Conservation (phyloP, 2,113 vertebrate genomes). For the Anoplopoma fimbria region DNA sequence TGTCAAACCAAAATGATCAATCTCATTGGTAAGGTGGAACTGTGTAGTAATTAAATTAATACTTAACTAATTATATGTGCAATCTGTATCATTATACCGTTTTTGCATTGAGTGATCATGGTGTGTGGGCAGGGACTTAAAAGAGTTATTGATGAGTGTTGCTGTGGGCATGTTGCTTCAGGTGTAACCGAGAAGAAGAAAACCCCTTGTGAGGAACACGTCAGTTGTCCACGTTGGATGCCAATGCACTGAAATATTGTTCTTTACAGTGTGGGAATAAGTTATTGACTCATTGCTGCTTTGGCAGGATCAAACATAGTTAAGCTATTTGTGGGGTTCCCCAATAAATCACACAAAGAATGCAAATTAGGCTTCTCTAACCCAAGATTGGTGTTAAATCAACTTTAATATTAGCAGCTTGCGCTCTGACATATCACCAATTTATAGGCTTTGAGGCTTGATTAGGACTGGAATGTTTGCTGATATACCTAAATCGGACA, state of each 20-base stretch:
- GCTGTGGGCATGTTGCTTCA: too few relatives aligned
- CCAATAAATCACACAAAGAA: conserved; percentile 33
- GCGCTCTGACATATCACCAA: conserved; percentile 6
- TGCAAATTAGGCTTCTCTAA: conserved; percentile 27
- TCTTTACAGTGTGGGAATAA: conserved; percentile 22
- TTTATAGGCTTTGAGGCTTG: background rate
- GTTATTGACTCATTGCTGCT: conserved; percentile 26
- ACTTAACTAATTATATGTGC: too few relatives aligned
- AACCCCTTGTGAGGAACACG: background rate
- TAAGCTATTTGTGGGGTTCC: conserved; percentile 19
- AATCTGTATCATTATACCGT: too few relatives aligned
- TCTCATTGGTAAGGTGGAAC: too few relatives aligned
- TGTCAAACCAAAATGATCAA: background rate
- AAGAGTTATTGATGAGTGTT: too few relatives aligned
- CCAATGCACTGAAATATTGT: background rate
- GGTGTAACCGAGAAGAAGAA: too few relatives aligned
- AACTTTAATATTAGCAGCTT: conserved; percentile 26
- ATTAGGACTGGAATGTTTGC: background rate
- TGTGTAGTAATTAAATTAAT: too few relatives aligned
- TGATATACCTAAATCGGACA: background rate
- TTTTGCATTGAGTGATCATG: too few relatives aligned
- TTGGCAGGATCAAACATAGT: conserved; percentile 43
- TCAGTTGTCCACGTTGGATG: background rate
- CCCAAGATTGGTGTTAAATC: conserved; percentile 6
- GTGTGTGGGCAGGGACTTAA: too few relatives aligned